Evolutionary conservation across 92 coral and sea anemone species (phyloP).

Genomic region (Porites divaricata): DNA sequence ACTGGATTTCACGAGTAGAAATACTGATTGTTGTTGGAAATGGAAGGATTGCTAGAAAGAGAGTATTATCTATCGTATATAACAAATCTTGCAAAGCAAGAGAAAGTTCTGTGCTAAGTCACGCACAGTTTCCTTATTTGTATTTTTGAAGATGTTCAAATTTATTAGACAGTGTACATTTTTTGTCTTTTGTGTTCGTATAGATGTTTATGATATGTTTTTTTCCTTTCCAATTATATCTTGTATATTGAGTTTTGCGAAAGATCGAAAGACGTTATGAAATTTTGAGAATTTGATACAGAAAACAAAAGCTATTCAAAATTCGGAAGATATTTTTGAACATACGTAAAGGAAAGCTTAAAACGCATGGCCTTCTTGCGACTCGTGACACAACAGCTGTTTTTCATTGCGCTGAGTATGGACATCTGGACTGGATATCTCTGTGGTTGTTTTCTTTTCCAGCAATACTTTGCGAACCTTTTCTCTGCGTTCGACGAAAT

Average conservation of each 20-base stretch:
- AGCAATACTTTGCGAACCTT: too few relatives aligned
- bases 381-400: background rate
- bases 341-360: background rate
- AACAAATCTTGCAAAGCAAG: slow-evolving; percentile 55
- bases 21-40: background rate
- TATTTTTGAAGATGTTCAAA: slow-evolving; percentile 34
- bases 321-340: background rate
- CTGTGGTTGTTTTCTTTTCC: background rate
- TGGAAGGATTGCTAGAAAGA: background rate
- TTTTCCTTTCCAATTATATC: background rate
- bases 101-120: slow-evolving; percentile 29
- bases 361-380: background rate
- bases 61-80: slow-evolving; percentile 12
- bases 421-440: background rate
- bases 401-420: background rate
- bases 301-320: background rate
- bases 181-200: slow-evolving; percentile 20
- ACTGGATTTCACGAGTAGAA: background rate
- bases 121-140: slow-evolving; percentile 19
- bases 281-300: background rate
- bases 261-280: background rate
- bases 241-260: background rate
- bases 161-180: slow-evolving; percentile 22
- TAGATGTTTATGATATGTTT: background rate
- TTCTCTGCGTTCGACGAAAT: too few relatives aligned